Evolutionary conservation across 2,113 vertebrate genomes (phyloP).

Genomic region (Cebus imitator): DNA sequence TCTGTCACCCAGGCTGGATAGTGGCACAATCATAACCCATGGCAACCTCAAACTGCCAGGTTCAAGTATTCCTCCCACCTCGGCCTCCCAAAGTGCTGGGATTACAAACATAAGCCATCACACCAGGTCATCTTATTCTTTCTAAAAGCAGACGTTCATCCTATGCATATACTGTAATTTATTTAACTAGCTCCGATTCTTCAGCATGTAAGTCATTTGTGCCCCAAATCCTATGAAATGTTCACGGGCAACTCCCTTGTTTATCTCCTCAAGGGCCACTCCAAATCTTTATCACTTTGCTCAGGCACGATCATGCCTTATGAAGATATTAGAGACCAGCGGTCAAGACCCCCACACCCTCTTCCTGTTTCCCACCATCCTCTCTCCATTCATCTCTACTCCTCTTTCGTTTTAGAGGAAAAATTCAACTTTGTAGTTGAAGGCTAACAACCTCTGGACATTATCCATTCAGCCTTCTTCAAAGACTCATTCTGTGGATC

Average conservation of each 20-base stretch:
- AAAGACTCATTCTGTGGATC: not conserved
- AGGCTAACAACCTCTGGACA: not conserved
- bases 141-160: not conserved
- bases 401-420: not conserved
- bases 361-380: not conserved
- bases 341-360: not conserved
- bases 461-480: not conserved
- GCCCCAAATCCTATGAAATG: not conserved
- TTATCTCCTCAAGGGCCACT: not conserved
- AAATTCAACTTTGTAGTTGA: not conserved
- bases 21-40: no score
- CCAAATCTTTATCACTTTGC: not conserved
- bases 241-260: no score
- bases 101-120: no score
- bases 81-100: no score
- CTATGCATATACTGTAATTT: not conserved
- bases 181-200: not conserved
- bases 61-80: no score
- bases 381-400: not conserved
- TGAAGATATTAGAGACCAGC: not conserved
- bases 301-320: not conserved
- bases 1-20: no score
- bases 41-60: no score
- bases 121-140: not conserved
- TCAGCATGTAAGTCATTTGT: not conserved